These are phyloP conservation scores for Punctoribates punctum DNA, from an alignment of 2,888 invertebrate species.

Conservation along the genomic window DNA sequence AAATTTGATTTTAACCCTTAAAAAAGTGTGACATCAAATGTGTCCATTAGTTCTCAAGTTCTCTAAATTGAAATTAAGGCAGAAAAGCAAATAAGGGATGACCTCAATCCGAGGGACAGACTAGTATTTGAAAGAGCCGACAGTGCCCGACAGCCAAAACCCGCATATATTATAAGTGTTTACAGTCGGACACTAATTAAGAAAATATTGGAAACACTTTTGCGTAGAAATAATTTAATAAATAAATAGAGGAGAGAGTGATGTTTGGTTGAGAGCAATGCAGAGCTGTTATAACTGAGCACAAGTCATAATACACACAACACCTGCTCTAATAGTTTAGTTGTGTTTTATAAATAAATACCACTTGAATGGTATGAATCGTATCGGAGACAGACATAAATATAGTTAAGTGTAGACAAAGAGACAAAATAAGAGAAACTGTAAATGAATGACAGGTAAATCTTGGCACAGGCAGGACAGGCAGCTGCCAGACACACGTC, in stretches of 20 bases:
- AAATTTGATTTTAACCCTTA: not conserved
- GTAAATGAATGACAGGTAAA: conserved; percentile 23
- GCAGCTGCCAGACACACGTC: conserved; percentile 30
- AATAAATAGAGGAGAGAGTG: not conserved
- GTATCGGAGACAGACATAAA: conserved; percentile 9
- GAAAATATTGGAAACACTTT: not conserved
- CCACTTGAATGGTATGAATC: conserved; percentile 21
- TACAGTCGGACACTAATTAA: not conserved
- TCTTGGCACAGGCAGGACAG: not conserved
- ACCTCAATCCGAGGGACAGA: not conserved
- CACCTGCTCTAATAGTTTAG: conserved; percentile 32
- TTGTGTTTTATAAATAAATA: conserved; percentile 29
- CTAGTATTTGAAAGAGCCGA: not conserved
- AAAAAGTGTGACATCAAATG: not conserved
- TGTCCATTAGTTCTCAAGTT: not conserved
- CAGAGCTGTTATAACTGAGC: not conserved
- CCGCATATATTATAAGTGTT: not conserved
- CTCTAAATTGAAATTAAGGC: too few relatives aligned
- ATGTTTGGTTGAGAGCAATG: not conserved
- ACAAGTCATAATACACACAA: conserved; percentile 13
- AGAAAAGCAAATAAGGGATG: not conserved
- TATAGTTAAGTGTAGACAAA: conserved; percentile 24
- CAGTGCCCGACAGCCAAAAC: not conserved
- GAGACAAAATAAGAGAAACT: not conserved
- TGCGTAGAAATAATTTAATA: not conserved